Percentiles rank a stretch among this genome's conserved stretches.
Evolutionary conservation across 2,888 invertebrate genomes (phyloP).

Genomic region (Carabus problematicus): DNA sequence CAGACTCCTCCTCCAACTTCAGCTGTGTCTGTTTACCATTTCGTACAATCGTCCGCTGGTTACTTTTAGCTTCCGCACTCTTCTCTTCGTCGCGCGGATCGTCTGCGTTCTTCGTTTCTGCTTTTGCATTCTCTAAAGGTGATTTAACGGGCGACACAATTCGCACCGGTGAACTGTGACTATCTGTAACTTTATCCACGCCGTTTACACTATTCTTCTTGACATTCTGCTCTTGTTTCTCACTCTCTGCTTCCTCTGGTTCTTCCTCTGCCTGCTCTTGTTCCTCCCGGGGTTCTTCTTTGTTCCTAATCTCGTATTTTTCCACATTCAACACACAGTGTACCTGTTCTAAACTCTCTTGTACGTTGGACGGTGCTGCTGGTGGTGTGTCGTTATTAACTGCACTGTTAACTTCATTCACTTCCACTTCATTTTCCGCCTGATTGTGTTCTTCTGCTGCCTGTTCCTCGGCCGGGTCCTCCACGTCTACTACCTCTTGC

Average conservation of each 20-base stretch:
- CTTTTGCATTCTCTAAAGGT: constrained; percentile 28
- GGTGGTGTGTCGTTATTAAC: constrained; percentile 38
- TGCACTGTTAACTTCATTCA: constrained; percentile 37
- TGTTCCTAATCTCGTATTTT: constrained; percentile 35
- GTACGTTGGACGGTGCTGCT: background rate
- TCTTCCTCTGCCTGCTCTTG: constrained; percentile 43
- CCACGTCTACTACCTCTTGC: constrained; percentile 45
- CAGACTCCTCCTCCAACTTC: background rate
- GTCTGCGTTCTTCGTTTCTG: constrained; percentile 7
- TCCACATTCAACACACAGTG: constrained; percentile 34
- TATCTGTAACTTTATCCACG: constrained; percentile 19
- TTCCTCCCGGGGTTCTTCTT: constrained; percentile 40
- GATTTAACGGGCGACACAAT: too few species aligned
- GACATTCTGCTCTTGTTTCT: constrained; percentile 27
- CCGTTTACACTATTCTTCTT: constrained; percentile 30
- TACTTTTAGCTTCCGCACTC: background rate
- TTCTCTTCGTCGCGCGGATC: constrained; percentile 2
- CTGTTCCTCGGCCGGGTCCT: constrained; percentile 18
- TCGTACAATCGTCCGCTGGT: background rate
- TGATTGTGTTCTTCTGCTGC: constrained; percentile 11
- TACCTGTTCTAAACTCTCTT: constrained; percentile 12
- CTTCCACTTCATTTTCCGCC: constrained; percentile 10
- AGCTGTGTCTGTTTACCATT: background rate
- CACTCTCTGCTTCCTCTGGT: constrained; percentile 23
- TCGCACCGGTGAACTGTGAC: constrained; percentile 11